These are phyloP conservation scores for Lemur catta DNA, from an alignment of 2,797 vertebrate species.

Conservation along the genomic window DNA sequence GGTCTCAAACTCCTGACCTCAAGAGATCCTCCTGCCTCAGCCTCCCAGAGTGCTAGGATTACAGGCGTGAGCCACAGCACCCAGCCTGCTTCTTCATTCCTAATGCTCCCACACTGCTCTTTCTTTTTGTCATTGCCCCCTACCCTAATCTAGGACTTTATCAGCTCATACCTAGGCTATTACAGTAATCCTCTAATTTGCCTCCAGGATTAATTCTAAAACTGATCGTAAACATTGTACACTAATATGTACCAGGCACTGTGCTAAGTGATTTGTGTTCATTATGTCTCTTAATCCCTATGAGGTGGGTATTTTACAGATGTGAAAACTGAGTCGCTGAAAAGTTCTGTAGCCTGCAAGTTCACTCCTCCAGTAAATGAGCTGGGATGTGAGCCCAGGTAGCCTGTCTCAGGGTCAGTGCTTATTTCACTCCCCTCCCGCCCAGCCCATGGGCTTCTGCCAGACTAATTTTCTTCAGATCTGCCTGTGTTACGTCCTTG, in stretches of 20 bases:
- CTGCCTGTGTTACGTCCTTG: neutral
- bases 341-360: neutral
- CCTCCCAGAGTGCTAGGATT: too few species aligned
- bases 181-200: neutral
- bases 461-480: slow-evolving; percentile 21
- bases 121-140: neutral
- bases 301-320: neutral
- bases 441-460: neutral
- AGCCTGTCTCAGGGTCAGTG: neutral
- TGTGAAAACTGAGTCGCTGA: neutral
- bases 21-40: too few species aligned
- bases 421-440: neutral
- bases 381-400: neutral
- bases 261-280: neutral
- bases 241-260: neutral
- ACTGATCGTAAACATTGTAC: neutral
- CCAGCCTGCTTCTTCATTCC: neutral
- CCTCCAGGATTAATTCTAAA: slow-evolving; percentile 2
- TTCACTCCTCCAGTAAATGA: neutral
- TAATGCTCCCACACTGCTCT: neutral
- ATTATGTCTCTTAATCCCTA: neutral
- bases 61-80: too few species aligned
- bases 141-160: slow-evolving; percentile 2
- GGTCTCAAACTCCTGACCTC: too few species aligned
- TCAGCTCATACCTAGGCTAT: neutral